phyloP scores from a whole-genome alignment of 2,888 invertebrate species.

The Mythimna impura region DNA sequence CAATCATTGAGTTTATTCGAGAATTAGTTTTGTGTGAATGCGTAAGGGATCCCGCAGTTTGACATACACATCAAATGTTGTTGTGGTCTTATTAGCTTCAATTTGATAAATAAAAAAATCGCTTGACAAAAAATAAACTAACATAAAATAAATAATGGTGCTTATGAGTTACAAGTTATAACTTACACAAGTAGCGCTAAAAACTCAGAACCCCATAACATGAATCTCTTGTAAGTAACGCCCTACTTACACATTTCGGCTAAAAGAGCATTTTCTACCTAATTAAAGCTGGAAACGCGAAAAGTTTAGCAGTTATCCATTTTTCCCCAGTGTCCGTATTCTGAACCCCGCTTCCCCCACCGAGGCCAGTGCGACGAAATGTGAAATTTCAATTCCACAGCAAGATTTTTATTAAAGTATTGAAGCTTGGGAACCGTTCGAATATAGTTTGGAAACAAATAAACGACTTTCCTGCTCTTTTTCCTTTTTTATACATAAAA shows the following conservation, averaged over 20 bases:
- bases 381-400: constrained; percentile 84
- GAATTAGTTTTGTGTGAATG: constrained; percentile 46
- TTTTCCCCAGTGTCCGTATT: constrained; percentile 67
- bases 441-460: constrained; percentile 89
- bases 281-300: constrained; percentile 71
- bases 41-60: constrained; percentile 14
- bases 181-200: not conserved
- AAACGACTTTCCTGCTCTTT: constrained; percentile 84
- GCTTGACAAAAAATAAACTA: not conserved
- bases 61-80: constrained; percentile 5
- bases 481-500: constrained; percentile 85
- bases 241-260: constrained; percentile 56
- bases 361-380: constrained; percentile 76
- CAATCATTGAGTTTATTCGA: constrained; percentile 49
- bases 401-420: constrained; percentile 83
- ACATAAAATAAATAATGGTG: not conserved
- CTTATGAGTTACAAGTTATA: not conserved
- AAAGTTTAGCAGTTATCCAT: constrained; percentile 74
- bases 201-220: constrained; percentile 24
- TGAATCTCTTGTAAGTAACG: constrained; percentile 48
- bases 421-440: constrained; percentile 78
- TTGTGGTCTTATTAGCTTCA: not conserved
- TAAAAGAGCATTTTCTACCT: constrained; percentile 69
- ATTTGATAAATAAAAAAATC: not conserved
- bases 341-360: constrained; percentile 56